A percentile compares a stretch with the other conserved stretches of the same genome.
Conservation (phyloP, 2,113 vertebrate genomes). For the Menidia beryllina region DNA sequence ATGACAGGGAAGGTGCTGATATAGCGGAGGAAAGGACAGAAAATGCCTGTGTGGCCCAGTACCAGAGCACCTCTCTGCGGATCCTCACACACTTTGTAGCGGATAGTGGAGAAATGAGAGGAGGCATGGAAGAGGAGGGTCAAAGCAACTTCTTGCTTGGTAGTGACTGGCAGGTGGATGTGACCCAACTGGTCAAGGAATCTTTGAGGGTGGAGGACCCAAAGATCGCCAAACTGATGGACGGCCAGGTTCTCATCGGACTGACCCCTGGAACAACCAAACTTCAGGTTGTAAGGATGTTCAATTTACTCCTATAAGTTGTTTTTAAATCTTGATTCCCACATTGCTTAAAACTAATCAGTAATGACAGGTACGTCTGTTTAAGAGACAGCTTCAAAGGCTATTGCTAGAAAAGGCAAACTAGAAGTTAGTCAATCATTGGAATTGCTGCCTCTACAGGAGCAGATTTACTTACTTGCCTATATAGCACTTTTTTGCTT, state of each 20-base stretch:
- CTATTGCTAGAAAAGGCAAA: too few species aligned
- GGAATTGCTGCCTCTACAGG: too few species aligned
- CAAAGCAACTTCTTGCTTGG: slow-evolving; percentile 87
- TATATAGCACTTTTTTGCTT: too few species aligned
- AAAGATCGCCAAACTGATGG: slow-evolving; percentile 84
- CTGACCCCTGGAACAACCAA: slow-evolving; percentile 88
- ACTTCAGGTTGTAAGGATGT: slow-evolving; percentile 85
- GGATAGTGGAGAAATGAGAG: slow-evolving; percentile 62
- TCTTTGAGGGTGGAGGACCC: slow-evolving; percentile 89
- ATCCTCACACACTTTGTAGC: slow-evolving; percentile 93
- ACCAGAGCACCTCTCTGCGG: slow-evolving; percentile 90
- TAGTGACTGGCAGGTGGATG: slow-evolving; percentile 92
- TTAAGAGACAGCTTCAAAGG: too few species aligned
- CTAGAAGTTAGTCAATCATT: too few species aligned
- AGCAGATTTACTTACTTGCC: too few species aligned
- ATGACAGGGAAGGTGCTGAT: slow-evolving; percentile 83
- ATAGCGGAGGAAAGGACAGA: slow-evolving; percentile 82
- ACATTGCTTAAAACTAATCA: background rate
- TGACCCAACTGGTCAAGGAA: slow-evolving; percentile 89
- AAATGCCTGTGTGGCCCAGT: slow-evolving; percentile 88
- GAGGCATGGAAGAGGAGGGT: slow-evolving; percentile 70
- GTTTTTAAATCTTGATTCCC: background rate
- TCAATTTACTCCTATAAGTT: slow-evolving; percentile 5
- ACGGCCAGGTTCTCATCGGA: slow-evolving; percentile 86
- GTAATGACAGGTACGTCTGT: too few species aligned